These are phyloP conservation scores for Campoplex capitator DNA, from an alignment of 2,888 invertebrate species.

Conservation along the genomic window DNA sequence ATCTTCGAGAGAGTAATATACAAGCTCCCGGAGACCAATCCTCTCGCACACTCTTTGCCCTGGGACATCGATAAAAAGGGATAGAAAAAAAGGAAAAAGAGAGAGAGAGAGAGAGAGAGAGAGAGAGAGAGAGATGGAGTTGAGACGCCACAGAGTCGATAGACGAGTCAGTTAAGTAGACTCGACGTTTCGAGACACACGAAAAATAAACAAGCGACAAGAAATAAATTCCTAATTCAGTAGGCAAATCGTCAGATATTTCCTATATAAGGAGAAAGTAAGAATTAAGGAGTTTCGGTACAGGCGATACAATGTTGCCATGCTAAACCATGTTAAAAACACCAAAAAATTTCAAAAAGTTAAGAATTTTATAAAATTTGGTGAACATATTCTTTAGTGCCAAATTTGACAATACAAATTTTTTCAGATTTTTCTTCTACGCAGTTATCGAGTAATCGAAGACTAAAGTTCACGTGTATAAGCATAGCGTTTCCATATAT, in stretches of 20 bases:
- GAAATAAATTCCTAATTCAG: slow-evolving; percentile 5
- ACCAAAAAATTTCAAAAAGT: too few species aligned
- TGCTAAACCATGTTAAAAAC: too few species aligned
- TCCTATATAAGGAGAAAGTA: not conserved
- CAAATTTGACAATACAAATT: too few species aligned
- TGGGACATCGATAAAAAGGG: slow-evolving; percentile 21
- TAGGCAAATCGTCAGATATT: slow-evolving; percentile 13
- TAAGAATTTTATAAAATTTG: too few species aligned
- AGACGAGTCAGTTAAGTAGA: not conserved
- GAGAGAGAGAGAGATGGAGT: not conserved
- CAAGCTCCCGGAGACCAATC: slow-evolving; percentile 43
- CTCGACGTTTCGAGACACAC: slow-evolving; percentile 11
- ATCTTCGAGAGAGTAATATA: slow-evolving; percentile 13
- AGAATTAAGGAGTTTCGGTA: too few species aligned
- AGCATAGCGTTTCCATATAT: too few species aligned
- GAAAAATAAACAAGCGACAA: not conserved
- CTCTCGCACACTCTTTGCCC: slow-evolving; percentile 30
- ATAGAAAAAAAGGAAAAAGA: not conserved
- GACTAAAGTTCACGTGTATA: too few species aligned
- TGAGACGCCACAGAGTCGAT: slow-evolving; percentile 45
- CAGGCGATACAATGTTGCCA: too few species aligned
- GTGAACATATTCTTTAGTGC: too few species aligned
- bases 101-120: not conserved
- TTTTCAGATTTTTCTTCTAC: too few species aligned
- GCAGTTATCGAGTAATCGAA: too few species aligned